These are phyloP conservation scores for Ruditapes philippinarum DNA, from an alignment of 1,140 invertebrate genomes.

Conservation along the genomic window DNA sequence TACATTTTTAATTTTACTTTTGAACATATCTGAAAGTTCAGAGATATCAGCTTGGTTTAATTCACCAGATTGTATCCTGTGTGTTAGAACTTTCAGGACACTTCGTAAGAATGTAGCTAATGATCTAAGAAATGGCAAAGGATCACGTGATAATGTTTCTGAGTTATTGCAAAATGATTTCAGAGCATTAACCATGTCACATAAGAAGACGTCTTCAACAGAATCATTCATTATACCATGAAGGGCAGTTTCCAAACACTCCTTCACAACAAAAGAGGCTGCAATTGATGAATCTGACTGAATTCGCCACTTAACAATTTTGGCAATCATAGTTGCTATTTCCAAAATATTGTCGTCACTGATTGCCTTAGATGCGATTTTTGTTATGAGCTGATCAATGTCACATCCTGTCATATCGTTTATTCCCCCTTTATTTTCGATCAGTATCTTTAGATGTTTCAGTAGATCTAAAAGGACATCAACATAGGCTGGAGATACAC, in stretches of 20 bases:
- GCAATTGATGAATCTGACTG: constrained; percentile 55
- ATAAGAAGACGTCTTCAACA: constrained; percentile 1
- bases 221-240: background rate
- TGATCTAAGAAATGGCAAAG: constrained; percentile 7
- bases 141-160: background rate
- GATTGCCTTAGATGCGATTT: background rate
- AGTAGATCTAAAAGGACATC: constrained; percentile 31
- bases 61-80: constrained; percentile 33
- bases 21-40: constrained; percentile 8
- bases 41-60: constrained; percentile 39
- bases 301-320: constrained; percentile 27
- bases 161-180: constrained; percentile 9
- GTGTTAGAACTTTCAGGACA: constrained; percentile 22
- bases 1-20: background rate
- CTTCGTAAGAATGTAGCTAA: constrained; percentile 34
- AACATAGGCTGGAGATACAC: background rate
- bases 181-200: constrained; percentile 1
- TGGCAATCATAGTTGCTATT: constrained; percentile 36
- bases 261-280: constrained; percentile 40
- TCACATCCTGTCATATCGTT: background rate
- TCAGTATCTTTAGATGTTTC: background rate
- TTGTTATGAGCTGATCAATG: background rate
- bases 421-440: background rate
- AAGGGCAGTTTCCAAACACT: background rate
- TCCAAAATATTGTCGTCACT: background rate